Conservation (phyloP, 1,140 invertebrate genomes). For the Brachionus manjavacas region DNA sequence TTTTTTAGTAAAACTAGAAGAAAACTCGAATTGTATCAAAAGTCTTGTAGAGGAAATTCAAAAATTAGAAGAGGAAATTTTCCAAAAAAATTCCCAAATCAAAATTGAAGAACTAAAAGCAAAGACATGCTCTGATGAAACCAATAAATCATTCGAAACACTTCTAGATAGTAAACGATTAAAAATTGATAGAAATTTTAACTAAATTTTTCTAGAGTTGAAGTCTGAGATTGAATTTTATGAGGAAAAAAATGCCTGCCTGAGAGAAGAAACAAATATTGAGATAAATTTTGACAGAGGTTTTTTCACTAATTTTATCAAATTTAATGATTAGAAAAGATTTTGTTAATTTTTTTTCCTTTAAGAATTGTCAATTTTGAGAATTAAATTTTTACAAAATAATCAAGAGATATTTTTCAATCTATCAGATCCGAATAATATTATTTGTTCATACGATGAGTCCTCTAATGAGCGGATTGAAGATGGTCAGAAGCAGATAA, state of each 20-base stretch:
- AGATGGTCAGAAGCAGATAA: neutral
- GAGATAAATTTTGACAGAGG: neutral
- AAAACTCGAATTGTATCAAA: neutral
- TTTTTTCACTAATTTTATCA: neutral
- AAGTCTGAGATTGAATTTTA: conserved; percentile 8
- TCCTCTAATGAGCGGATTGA: neutral
- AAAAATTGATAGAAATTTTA: neutral
- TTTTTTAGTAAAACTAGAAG: neutral
- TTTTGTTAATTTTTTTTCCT: neutral
- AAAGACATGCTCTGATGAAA: neutral
- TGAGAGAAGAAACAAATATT: neutral
- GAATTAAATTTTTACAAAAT: conserved; percentile 7
- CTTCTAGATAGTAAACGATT: neutral
- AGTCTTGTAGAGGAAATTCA: neutral
- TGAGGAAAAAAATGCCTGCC: neutral
- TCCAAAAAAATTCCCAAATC: neutral
- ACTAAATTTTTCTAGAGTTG: neutral
- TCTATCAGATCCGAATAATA: neutral
- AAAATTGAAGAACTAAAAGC: conserved; percentile 17
- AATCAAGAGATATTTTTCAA: neutral
- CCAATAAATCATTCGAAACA: neutral
- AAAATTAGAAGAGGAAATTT: neutral
- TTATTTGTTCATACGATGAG: neutral
- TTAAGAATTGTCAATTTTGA: neutral
- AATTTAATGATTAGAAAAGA: neutral